A percentile compares a stretch with the other conserved stretches of the same genome.
These are phyloP conservation scores for Caenorhabditis latens DNA, from an alignment of 1,140 invertebrate species.

Conservation along the genomic window DNA sequence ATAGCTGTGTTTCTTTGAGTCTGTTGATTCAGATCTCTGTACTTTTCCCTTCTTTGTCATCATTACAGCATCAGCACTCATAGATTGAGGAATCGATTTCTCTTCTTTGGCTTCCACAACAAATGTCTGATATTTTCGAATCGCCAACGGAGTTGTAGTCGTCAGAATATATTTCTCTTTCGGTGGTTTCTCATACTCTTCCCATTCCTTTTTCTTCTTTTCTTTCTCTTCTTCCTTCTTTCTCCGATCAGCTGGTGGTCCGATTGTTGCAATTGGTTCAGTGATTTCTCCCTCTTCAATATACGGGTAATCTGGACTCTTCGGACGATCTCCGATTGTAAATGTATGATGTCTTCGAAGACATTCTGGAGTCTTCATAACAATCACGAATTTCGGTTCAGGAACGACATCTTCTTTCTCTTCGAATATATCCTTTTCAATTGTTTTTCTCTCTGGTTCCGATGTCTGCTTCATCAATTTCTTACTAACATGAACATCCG, in stretches of 20 bases:
- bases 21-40: conserved; percentile 16
- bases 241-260: conserved; percentile 11
- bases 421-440: conserved; percentile 8
- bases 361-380: conserved; percentile 55
- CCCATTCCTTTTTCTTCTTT: conserved; percentile 39
- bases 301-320: conserved; percentile 52
- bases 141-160: conserved; percentile 48
- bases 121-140: conserved; percentile 58
- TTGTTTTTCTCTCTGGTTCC: conserved; percentile 4
- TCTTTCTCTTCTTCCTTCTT: conserved; percentile 45
- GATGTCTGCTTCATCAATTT: conserved; percentile 41
- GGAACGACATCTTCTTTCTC: conserved; percentile 12
- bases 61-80: conserved; percentile 44
- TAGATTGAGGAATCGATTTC: background rate
- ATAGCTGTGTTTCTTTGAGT: conserved; percentile 48
- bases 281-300: conserved; percentile 55
- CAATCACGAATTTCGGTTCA: conserved; percentile 45
- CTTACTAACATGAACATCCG: conserved; percentile 31
- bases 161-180: conserved; percentile 44
- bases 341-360: conserved; percentile 58
- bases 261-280: conserved; percentile 56
- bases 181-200: conserved; percentile 34
- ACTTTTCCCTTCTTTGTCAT: conserved; percentile 35
- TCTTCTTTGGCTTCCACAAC: conserved; percentile 51
- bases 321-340: conserved; percentile 50